Conservation (phyloP, 2,888 invertebrate genomes). For the Calameuta idolon region DNA sequence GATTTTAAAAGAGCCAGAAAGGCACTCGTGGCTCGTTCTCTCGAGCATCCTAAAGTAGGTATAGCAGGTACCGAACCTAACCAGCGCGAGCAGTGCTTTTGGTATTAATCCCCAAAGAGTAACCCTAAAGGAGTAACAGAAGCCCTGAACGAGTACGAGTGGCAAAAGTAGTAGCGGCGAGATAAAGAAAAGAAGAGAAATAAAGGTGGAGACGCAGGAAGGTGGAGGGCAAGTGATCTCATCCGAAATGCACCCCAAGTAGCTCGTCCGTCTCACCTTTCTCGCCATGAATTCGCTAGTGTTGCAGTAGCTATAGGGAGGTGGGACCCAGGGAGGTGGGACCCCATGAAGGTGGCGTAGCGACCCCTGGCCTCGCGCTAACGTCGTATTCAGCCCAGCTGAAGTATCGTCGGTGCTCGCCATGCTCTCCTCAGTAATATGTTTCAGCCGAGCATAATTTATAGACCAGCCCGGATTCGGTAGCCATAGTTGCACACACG, state of each 20-base stretch:
- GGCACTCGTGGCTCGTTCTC: background rate
- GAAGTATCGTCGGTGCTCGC: slow-evolving; percentile 2
- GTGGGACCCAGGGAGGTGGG: background rate
- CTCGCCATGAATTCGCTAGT: slow-evolving; percentile 15
- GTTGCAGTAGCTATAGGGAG: background rate
- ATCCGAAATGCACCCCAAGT: slow-evolving; percentile 40
- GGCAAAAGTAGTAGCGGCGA: background rate
- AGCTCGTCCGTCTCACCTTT: slow-evolving; percentile 38
- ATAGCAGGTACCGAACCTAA: background rate
- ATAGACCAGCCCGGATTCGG: slow-evolving; percentile 6
- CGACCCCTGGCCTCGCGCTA: background rate
- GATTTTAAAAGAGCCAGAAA: background rate
- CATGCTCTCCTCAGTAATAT: slow-evolving; percentile 5
- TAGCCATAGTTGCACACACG: background rate
- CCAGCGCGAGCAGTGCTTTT: background rate
- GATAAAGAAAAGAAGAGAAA: background rate
- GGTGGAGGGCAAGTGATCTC: slow-evolving; percentile 22
- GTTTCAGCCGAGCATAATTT: slow-evolving; percentile 18
- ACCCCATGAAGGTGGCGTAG: background rate
- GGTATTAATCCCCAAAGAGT: slow-evolving; percentile 18
- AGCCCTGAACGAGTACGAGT: background rate
- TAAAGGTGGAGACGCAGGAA: background rate
- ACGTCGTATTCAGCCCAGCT: slow-evolving; percentile 8
- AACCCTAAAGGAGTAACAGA: background rate
- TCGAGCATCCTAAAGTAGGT: background rate